These are phyloP conservation scores for Rhegmatorhina hoffmannsi DNA, from an alignment of 2,113 vertebrate species.

Conservation along the genomic window DNA sequence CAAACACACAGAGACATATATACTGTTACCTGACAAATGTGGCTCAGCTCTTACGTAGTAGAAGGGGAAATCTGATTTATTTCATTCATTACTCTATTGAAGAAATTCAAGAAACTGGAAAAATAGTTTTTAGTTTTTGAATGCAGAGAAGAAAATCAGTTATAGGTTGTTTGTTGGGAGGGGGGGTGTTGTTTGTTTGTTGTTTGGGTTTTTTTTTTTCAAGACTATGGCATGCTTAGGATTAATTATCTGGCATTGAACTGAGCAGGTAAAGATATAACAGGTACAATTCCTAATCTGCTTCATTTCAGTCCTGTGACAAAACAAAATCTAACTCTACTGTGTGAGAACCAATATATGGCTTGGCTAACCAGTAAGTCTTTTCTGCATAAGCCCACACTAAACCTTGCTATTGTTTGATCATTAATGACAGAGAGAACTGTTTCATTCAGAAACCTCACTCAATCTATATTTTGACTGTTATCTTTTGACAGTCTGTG, in stretches of 20 bases:
- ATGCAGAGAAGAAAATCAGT: background rate
- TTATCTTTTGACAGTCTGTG: background rate
- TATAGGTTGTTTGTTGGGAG: background rate
- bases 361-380: background rate
- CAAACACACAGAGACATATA: background rate
- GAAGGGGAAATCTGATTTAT: background rate
- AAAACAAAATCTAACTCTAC: background rate
- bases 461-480: background rate
- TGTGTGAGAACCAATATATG: background rate
- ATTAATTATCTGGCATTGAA: background rate
- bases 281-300: background rate
- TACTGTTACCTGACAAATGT: background rate
- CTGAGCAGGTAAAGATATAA: background rate
- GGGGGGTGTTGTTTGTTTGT: background rate
- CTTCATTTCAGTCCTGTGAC: background rate
- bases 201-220: background rate
- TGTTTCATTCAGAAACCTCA: background rate
- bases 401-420: background rate
- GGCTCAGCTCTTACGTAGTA: background rate
- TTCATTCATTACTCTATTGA: background rate
- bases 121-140: background rate
- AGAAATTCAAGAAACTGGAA: background rate
- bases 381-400: background rate
- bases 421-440: background rate
- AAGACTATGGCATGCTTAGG: background rate